These are phyloP conservation scores for Trachelus stipa DNA, from an alignment of 2,888 invertebrate genomes.

Conservation along the genomic window DNA sequence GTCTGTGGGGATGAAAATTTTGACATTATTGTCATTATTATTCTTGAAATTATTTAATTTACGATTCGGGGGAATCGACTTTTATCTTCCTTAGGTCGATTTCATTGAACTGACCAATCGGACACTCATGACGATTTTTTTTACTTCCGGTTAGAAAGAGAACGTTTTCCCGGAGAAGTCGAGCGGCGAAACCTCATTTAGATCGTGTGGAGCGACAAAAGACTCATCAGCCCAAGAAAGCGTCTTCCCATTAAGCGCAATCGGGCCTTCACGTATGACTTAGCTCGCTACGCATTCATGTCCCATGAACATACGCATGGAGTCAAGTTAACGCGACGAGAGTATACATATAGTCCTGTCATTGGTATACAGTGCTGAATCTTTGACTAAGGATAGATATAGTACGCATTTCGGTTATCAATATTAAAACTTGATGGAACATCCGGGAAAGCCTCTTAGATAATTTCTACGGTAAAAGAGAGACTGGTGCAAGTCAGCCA, in stretches of 20 bases:
- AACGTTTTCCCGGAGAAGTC: neutral
- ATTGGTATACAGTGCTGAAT: neutral
- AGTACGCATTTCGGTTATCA: neutral
- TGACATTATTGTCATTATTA: neutral
- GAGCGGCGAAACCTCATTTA: constrained; percentile 29
- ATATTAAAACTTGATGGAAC: neutral
- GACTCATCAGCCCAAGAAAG: constrained; percentile 30
- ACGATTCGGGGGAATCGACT: neutral
- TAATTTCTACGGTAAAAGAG: neutral
- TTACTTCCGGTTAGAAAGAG: neutral
- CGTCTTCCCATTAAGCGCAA: constrained; percentile 7
- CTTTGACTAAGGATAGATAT: neutral
- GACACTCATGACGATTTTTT: neutral
- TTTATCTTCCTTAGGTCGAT: neutral
- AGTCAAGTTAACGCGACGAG: neutral
- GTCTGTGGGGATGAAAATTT: neutral
- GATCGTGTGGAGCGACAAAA: constrained; percentile 44
- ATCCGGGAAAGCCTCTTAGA: neutral
- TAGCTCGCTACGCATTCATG: neutral
- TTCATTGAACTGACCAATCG: neutral
- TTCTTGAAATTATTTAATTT: neutral
- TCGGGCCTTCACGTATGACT: constrained; percentile 8
- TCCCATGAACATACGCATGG: too few relatives aligned
- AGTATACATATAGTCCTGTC: neutral
- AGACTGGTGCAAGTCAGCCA: neutral